A percentile compares a stretch with the other conserved stretches of the same genome.
These are phyloP conservation scores for Cremastinae sp. DNA, from an alignment of 2,888 invertebrate genomes.

Conservation along the genomic window DNA sequence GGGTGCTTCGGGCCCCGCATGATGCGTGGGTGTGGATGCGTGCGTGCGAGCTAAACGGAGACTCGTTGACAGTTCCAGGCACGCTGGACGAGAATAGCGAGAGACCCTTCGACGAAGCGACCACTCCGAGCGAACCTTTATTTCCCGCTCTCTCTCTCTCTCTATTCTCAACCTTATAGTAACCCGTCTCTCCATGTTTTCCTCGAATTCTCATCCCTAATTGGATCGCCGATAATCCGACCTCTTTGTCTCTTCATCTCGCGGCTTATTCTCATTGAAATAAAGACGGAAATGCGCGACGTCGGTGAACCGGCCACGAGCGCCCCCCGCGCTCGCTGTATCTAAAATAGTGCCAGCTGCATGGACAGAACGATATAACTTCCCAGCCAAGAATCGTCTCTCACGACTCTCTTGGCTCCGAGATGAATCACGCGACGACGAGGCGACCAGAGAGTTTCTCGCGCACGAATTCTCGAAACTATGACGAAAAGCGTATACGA, in stretches of 20 bases:
- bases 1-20: neutral
- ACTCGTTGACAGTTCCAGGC: conserved; percentile 56
- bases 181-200: no score
- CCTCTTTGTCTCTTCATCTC: neutral
- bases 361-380: neutral
- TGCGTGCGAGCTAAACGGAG: conserved; percentile 40
- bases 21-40: neutral
- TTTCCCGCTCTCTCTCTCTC: neutral
- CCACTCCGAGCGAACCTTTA: no score
- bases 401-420: neutral
- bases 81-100: conserved; percentile 53
- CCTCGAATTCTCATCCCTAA: no score
- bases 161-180: neutral
- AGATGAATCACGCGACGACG: conserved; percentile 24
- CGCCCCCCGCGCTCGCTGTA: neutral
- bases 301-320: neutral
- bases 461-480: conserved; percentile 13
- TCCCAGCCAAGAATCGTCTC: neutral
- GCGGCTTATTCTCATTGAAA: conserved; percentile 1
- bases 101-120: conserved; percentile 2
- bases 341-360: conserved; percentile 17
- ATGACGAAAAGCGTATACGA: neutral
- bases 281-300: neutral
- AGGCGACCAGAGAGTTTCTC: neutral
- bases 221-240: no score